Conservation (phyloP, 2,888 invertebrate species). For the Baronia brevicornis region DNA sequence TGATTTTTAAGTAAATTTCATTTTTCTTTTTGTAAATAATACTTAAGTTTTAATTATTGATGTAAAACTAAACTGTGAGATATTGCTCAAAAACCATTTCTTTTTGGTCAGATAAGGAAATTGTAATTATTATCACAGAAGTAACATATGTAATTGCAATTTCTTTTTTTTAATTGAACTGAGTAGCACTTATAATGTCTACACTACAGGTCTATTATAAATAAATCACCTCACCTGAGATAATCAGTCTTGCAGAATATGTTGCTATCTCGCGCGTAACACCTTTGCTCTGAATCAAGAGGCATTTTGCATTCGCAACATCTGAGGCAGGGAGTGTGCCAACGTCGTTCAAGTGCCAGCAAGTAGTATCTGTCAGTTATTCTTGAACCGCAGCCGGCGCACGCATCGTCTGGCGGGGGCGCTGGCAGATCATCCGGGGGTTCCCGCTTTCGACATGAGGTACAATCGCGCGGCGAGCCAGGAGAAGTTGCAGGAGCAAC, state of each 20-base stretch:
- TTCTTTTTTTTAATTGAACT: no score
- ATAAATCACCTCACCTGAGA: constrained; percentile 91
- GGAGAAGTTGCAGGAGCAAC: constrained; percentile 82
- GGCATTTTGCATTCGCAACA: constrained; percentile 93
- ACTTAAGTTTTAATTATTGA: no score
- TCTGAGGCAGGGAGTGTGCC: constrained; percentile 94
- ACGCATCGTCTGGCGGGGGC: constrained; percentile 75
- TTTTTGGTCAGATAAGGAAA: no score
- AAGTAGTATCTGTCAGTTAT: constrained; percentile 94
- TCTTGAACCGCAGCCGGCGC: constrained; percentile 91
- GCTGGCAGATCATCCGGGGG: constrained; percentile 64
- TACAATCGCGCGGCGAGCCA: constrained; percentile 75
- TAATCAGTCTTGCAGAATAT: constrained; percentile 98
- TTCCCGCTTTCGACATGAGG: constrained; percentile 75
- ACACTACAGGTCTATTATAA: constrained; percentile 4
- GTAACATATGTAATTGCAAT: no score
- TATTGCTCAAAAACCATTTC: no score
- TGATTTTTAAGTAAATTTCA: no score
- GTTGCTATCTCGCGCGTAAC: constrained; percentile 93
- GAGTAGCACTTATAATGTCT: no score
- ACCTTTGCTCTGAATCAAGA: constrained; percentile 92
- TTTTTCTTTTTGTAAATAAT: no score
- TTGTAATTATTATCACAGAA: no score
- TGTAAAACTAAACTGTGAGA: no score
- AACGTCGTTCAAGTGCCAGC: constrained; percentile 92